phyloP scores from a whole-genome alignment of 2,888 invertebrate species.

The Stenurella melanura region DNA sequence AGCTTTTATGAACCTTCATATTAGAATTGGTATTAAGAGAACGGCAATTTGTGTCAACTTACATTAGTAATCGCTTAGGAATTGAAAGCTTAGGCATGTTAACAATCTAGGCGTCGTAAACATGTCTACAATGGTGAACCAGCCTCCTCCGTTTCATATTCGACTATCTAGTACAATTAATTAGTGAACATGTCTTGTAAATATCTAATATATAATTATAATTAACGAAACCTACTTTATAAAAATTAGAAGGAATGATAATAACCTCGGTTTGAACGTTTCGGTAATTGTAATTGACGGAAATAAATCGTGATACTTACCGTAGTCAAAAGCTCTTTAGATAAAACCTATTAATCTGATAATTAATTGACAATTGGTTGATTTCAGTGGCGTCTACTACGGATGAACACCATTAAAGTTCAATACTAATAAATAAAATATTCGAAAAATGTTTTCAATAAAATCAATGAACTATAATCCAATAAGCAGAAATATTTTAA shows the following conservation, averaged over 20 bases:
- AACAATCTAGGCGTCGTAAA: constrained; percentile 1
- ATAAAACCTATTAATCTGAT: constrained; percentile 22
- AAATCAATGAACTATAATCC: no score
- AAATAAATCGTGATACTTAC: not conserved
- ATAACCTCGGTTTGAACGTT: not conserved
- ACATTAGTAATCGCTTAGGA: not conserved
- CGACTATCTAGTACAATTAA: not conserved
- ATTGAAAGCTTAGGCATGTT: constrained; percentile 4
- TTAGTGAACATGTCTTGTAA: constrained; percentile 6
- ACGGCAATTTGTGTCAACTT: constrained; percentile 3
- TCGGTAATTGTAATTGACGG: not conserved
- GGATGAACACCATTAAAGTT: not conserved
- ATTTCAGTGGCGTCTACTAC: not conserved
- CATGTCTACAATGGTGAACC: not conserved
- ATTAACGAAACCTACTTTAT: not conserved
- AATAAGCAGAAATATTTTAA: no score
- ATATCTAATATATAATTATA: not conserved
- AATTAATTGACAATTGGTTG: constrained; percentile 1
- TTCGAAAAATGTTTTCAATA: no score
- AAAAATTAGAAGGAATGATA: not conserved
- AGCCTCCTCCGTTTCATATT: not conserved
- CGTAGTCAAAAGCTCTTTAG: constrained; percentile 9
- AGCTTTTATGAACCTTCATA: not conserved
- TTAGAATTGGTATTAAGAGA: not conserved
- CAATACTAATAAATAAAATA: no score